Evolutionary conservation across 2,113 vertebrate species (phyloP).

Genomic region (Cynopterus brachyotis): DNA sequence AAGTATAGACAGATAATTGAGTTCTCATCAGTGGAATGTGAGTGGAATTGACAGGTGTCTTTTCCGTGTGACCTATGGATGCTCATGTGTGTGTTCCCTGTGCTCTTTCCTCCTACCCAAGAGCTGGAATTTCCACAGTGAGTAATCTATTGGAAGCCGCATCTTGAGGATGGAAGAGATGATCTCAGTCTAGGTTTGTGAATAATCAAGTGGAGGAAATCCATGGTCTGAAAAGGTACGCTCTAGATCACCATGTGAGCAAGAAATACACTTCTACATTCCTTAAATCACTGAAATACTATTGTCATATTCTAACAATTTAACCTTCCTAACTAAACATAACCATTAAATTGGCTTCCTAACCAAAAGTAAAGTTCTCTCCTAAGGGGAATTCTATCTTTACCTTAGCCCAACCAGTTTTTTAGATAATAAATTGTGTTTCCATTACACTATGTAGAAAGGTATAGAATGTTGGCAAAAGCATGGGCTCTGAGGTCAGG

Average conservation of each 20-base stretch:
- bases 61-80: not conserved
- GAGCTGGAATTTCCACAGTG: not conserved
- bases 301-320: not conserved
- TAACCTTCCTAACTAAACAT: not conserved
- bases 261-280: not conserved
- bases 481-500: not conserved
- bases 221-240: not conserved
- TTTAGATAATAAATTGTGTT: not conserved
- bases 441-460: not conserved
- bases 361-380: not conserved
- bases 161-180: not conserved
- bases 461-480: not conserved
- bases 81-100: fast-evolving
- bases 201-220: not conserved
- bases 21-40: not conserved
- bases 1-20: not conserved
- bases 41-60: not conserved
- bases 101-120: not conserved
- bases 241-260: not conserved
- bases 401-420: not conserved
- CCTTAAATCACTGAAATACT: not conserved
- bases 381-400: not conserved
- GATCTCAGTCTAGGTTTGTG: not conserved
- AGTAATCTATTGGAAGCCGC: not conserved
- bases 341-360: not conserved